Conservation (phyloP, 2,113 vertebrate genomes). For the Cervus canadensis region DNA sequence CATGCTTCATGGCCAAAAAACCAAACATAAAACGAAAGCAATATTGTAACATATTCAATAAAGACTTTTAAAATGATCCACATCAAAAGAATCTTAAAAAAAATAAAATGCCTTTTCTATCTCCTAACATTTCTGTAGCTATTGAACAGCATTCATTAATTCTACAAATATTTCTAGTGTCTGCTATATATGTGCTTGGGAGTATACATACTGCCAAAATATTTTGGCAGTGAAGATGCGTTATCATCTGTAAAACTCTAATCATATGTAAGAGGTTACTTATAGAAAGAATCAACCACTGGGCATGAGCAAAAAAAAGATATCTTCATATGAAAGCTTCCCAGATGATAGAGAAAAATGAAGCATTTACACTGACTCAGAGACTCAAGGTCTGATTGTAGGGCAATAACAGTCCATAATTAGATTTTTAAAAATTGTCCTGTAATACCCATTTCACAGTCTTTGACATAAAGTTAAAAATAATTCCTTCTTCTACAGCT, state of each 20-base stretch:
- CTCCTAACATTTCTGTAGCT: neutral
- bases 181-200: neutral
- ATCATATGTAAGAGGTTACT: neutral
- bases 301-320: neutral
- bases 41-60: neutral
- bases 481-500: neutral
- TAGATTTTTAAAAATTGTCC: neutral
- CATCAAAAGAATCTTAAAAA: neutral
- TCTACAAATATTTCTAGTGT: neutral
- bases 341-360: neutral
- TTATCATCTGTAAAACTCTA: neutral
- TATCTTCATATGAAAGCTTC: neutral
- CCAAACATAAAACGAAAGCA: accelerated
- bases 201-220: neutral
- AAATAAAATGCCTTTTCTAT: neutral
- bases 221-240: neutral
- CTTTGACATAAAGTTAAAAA: constrained; percentile 23
- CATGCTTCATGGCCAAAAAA: neutral
- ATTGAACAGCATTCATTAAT: neutral
- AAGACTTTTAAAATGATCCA: neutral
- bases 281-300: neutral
- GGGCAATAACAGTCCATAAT: constrained; percentile 3
- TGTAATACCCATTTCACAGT: neutral
- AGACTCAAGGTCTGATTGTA: neutral
- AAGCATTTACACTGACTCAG: neutral